A percentile compares a stretch with the other conserved stretches of the same genome.
phyloP scores from a whole-genome alignment of 2,113 vertebrate species.

The Mustela lutreola region DNA sequence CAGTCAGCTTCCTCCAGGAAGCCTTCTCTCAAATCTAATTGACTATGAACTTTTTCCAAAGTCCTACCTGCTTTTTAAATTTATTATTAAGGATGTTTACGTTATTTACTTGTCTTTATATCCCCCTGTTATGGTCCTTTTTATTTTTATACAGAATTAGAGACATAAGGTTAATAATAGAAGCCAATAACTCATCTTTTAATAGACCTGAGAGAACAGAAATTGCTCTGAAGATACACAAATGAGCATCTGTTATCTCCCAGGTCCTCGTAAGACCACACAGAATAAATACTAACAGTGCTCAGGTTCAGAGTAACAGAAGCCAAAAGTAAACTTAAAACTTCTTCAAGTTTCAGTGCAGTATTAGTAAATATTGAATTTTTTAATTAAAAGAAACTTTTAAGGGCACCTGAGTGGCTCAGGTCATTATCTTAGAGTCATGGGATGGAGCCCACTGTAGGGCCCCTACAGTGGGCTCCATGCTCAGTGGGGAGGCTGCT shows the following conservation, averaged over 20 bases:
- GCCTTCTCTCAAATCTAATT: background rate
- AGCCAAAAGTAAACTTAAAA: conserved; percentile 4
- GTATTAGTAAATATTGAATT: background rate
- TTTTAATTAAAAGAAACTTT: background rate
- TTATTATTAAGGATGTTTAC: background rate
- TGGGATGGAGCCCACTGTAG: background rate
- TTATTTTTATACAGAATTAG: conserved; percentile 17
- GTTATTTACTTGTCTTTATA: conserved; percentile 19
- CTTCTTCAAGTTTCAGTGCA: background rate
- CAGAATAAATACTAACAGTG: conserved; percentile 22
- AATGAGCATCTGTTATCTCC: background rate
- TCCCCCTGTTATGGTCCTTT: background rate
- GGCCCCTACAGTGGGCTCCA: background rate
- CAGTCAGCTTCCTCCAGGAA: conserved; percentile 12
- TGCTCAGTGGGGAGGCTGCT: background rate
- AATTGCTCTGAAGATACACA: background rate
- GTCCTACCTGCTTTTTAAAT: background rate
- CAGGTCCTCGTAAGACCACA: background rate
- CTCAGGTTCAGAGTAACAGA: conserved; percentile 33
- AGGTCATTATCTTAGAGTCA: background rate
- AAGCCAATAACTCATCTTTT: background rate
- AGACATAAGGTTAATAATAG: background rate
- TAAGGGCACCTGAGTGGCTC: background rate
- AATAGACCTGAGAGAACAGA: background rate
- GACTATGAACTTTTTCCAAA: conserved; percentile 5